Evolutionary conservation across 2,888 invertebrate species (phyloP).

Genomic region (Caradrina kadenii): DNA sequence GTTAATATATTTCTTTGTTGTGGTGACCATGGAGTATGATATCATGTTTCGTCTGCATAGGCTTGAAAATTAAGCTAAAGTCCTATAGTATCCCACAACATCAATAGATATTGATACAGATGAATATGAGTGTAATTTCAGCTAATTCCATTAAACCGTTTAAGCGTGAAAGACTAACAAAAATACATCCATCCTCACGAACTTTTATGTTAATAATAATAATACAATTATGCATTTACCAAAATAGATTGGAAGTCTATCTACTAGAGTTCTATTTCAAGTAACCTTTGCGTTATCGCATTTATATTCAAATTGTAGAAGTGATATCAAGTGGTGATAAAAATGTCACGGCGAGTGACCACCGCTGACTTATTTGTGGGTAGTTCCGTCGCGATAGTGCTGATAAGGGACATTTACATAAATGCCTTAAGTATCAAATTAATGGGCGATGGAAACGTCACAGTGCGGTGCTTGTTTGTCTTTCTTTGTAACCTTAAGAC

Average conservation of each 20-base stretch:
- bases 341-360: conserved; percentile 55
- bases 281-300: conserved; percentile 28
- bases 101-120: too few relatives aligned
- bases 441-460: conserved; percentile 42
- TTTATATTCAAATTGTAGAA: conserved; percentile 48
- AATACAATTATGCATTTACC: not conserved
- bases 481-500: not conserved
- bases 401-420: conserved; percentile 53
- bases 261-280: conserved; percentile 26
- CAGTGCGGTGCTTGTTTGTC: conserved; percentile 15
- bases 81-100: too few relatives aligned
- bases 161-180: too few relatives aligned
- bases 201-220: too few relatives aligned
- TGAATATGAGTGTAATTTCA: too few relatives aligned
- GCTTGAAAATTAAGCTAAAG: too few relatives aligned
- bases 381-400: conserved; percentile 39
- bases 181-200: too few relatives aligned
- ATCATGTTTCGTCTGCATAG: too few relatives aligned
- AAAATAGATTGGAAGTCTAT: conserved; percentile 1
- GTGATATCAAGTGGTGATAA: conserved; percentile 52
- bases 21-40: not conserved
- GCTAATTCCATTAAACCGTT: too few relatives aligned
- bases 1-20: not conserved
- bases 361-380: conserved; percentile 59
- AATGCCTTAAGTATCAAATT: conserved; percentile 52